Base-by-base conservation (phyloP, 2,888 invertebrate species). In the Crematogaster levior region DNA sequence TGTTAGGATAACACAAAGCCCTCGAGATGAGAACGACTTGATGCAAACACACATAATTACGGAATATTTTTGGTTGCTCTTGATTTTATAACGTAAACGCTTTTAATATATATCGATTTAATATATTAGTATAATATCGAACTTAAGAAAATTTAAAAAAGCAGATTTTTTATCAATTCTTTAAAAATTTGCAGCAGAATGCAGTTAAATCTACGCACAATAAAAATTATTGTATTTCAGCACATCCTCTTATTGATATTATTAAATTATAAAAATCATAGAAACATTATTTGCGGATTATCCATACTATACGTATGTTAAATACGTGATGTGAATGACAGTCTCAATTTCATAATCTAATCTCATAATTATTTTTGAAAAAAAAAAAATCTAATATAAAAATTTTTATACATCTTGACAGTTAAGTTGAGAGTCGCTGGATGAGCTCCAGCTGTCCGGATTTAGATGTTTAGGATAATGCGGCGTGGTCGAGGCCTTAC, bases 391-490 rank as follows among this genome's bases (percentile, higher is more conserved):
- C 5, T 48, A 60, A 73, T 34, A 48, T 21, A 61, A 2, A 27
- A 30, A 58, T 58, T 58, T 34, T 34, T 34, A 34, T 34, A 34
- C 34, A 6, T 6, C 4, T 34, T 6, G 34, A 5, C 34, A 34
- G 34, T 34, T 27, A 66, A 53, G 88, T 91, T 93, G 93, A 92
- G 93, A 93, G 89, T 87, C 92, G 65, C 88, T 88, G 84, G 75
- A 77, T 88, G 88, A 83, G 88, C 87, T 89, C 92, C 94, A 94
- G 94, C 94, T 94, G 94, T 93, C 93, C 91, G 94, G 94, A 94
- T 94, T 94, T 93, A 94, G 94, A 94, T 94, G 94, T 94, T 93
- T 93, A 93, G 94, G 94, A 94, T 94, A 94, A 94, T 94, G 92
- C 94, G 90, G 88, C 92, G 92, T 91, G 91, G 92, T 88, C 90